A percentile compares a stretch with the other conserved stretches of the same genome.
Evolutionary conservation across 2,888 invertebrate species (phyloP).

Genomic region (Panzeria rudis): DNA sequence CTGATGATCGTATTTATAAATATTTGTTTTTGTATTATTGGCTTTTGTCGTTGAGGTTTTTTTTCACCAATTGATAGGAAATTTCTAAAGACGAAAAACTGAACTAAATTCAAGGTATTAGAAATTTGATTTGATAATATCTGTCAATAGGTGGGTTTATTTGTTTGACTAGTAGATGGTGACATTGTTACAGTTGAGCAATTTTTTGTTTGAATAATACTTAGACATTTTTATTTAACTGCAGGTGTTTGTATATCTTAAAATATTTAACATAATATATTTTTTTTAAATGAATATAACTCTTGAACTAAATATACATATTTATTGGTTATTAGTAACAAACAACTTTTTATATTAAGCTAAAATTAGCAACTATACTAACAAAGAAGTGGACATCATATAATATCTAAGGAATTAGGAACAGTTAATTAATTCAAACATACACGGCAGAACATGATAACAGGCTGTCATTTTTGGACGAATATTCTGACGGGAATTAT

Average conservation of each 20-base stretch:
- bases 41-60: conserved; percentile 1
- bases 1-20: conserved; percentile 51
- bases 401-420: no score
- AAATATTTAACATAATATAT: no score
- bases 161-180: neutral
- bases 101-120: conserved; percentile 37
- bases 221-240: conserved; percentile 4
- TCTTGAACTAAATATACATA: no score
- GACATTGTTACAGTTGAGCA: conserved; percentile 15
- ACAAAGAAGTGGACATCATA: no score
- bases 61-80: conserved; percentile 46
- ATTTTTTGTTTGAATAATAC: conserved; percentile 6
- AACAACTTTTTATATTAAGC: no score
- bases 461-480: no score
- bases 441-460: no score
- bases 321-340: no score
- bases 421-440: no score
- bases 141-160: conserved; percentile 13
- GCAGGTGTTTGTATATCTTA: neutral
- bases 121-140: conserved; percentile 33
- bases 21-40: conserved; percentile 39
- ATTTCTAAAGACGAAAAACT: conserved; percentile 45
- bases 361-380: no score
- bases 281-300: no score
- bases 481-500: no score